A percentile compares a stretch with the other conserved stretches of the same genome.
Conservation (phyloP, 2,797 vertebrate species). For the Hybognathus amarus region DNA sequence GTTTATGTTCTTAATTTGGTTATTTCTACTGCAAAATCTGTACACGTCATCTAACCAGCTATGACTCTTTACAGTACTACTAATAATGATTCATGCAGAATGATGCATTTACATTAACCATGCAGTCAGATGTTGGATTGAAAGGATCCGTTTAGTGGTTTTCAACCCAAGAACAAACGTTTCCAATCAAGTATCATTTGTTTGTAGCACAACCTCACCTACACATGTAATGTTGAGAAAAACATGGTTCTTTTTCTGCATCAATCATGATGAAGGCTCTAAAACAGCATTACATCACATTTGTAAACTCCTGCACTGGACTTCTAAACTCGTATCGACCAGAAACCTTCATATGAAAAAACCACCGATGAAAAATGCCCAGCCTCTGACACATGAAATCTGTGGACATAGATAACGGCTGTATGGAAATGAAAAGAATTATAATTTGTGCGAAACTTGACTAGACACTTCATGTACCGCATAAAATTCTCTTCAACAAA, state of each 20-base stretch:
- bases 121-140: slow-evolving; percentile 39
- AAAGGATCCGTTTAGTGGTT: slow-evolving; percentile 14
- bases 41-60: not conserved
- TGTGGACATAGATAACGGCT: not conserved
- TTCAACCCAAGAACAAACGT: slow-evolving; percentile 9
- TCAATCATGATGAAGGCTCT: not conserved
- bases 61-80: not conserved
- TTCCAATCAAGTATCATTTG: not conserved
- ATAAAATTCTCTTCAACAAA: not conserved
- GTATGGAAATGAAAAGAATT: not conserved
- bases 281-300: not conserved
- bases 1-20: not conserved
- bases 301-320: slow-evolving; percentile 15
- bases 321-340: not conserved
- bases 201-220: slow-evolving; percentile 28
- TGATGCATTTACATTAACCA: slow-evolving; percentile 46
- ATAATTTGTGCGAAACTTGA: not conserved
- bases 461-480: not conserved
- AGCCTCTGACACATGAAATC: not conserved
- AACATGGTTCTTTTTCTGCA: not conserved
- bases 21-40: not conserved
- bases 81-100: slow-evolving; percentile 53
- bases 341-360: not conserved
- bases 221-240: not conserved
- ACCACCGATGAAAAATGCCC: not conserved